Conservation (phyloP, 2,113 vertebrate genomes). For the Pelvicachromis taeniatus region DNA sequence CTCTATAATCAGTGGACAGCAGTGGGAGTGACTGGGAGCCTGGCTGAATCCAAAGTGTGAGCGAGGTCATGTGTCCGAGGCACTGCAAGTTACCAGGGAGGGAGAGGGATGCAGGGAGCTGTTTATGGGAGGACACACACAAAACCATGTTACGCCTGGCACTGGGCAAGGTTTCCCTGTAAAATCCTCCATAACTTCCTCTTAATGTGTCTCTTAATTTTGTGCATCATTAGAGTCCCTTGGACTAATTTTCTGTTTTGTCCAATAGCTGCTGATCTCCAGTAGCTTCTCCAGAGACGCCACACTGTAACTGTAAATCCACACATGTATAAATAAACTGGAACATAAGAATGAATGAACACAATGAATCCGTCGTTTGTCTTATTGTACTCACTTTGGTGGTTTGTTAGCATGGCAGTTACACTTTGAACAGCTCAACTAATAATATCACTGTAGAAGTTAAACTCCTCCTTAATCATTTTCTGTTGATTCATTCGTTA, state of each 20-base stretch:
- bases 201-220: neutral
- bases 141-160: neutral
- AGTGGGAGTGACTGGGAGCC: slow-evolving; percentile 39
- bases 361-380: neutral
- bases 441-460: neutral
- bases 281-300: neutral
- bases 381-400: neutral
- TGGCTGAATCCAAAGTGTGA: slow-evolving; percentile 27
- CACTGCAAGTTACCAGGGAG: slow-evolving; percentile 16
- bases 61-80: slow-evolving; percentile 57
- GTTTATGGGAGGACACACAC: slow-evolving; percentile 13
- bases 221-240: neutral
- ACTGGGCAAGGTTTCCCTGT: neutral
- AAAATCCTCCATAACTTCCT: neutral
- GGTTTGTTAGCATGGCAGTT: neutral
- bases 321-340: too few species aligned
- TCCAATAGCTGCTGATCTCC: neutral
- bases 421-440: neutral
- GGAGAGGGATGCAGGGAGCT: slow-evolving; percentile 3
- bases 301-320: neutral
- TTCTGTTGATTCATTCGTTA: neutral
- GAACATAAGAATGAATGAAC: neutral
- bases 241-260: neutral
- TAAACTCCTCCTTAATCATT: neutral
- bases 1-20: slow-evolving; percentile 49